Evolutionary conservation across 2,113 vertebrate genomes (phyloP), one percentile per base, ranked within the genome.

Genomic region (Ornithorhynchus anatinus): DNA sequence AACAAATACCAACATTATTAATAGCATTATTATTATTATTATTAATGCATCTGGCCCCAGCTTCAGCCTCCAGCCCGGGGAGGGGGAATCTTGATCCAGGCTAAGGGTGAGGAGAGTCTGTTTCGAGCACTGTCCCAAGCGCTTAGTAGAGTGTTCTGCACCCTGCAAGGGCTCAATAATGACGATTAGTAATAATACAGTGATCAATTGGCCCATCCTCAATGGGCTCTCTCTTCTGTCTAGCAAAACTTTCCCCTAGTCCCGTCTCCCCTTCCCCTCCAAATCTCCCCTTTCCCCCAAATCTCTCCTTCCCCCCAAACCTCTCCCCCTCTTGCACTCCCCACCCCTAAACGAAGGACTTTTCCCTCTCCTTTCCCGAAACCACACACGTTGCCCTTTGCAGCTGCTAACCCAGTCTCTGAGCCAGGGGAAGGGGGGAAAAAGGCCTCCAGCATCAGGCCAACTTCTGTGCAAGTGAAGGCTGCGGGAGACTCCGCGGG

Each of bases 31-130:
- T n/a, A n/a, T n/a, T n/a, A n/a, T n/a, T n/a, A n/a, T n/a, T n/a
- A n/a, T n/a, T n/a, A n/a, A n/a, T n/a, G n/a, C n/a, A n/a, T n/a
- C n/a, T n/a, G n/a, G n/a, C n/a, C n/a, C n/a, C n/a, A n/a, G n/a
- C n/a, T n/a, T n/a, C n/a, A n/a, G n/a, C n/a, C 25, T 32, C 33
- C 76, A 72, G 68, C 72, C 65, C 66, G 59, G 60, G 42, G 63
- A 29, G 56, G 42, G 63, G 32, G 56, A 13, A 27, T 38, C 13
- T 38, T 17, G 0, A 29, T 3, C 40, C 7, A 16, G n/a, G n/a
- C n/a, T n/a, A n/a, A n/a, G n/a, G n/a, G n/a, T n/a, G n/a, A n/a
- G n/a, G n/a, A n/a, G n/a, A n/a, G n/a, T n/a, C n/a, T n/a, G n/a
- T n/a, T n/a, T n/a, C n/a, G n/a, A n/a, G n/a, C n/a, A n/a, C n/a